phyloP scores from a whole-genome alignment of 1,140 invertebrate species.

The Rhynchophorus ferrugineus region DNA sequence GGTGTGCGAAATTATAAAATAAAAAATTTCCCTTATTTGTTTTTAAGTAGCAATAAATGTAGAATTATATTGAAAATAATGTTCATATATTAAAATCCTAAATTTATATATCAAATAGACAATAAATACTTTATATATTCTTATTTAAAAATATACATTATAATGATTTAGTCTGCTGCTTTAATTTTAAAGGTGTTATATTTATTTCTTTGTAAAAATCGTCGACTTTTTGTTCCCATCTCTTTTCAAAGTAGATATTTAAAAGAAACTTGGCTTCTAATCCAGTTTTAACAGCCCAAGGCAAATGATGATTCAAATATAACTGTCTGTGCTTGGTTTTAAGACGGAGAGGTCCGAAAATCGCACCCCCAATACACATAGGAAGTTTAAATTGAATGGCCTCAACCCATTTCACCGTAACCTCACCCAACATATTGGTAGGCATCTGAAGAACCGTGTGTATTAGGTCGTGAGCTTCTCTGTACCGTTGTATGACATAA shows the following conservation, averaged over 20 bases:
- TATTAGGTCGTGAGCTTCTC: constrained; percentile 92
- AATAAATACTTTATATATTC: too few species aligned
- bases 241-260: constrained; percentile 85
- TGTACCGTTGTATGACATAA: constrained; percentile 94
- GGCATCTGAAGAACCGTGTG: constrained; percentile 89
- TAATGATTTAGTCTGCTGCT: too few species aligned
- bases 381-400: constrained; percentile 82
- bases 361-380: constrained; percentile 80
- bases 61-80: too few species aligned
- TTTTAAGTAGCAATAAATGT: too few species aligned
- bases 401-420: constrained; percentile 96
- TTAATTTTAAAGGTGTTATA: constrained; percentile 43
- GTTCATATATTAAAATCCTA: too few species aligned
- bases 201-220: constrained; percentile 76
- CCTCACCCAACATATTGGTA: constrained; percentile 92
- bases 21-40: too few species aligned
- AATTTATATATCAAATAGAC: too few species aligned
- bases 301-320: constrained; percentile 73
- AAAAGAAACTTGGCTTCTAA: constrained; percentile 67
- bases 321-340: constrained; percentile 75
- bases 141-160: too few species aligned
- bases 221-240: constrained; percentile 81
- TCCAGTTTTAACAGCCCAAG: constrained; percentile 83
- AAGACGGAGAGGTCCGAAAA: constrained; percentile 78
- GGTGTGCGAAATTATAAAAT: too few species aligned